These are phyloP conservation scores for Ennomos quercinarius DNA, from an alignment of 2,888 invertebrate genomes.

Conservation along the genomic window DNA sequence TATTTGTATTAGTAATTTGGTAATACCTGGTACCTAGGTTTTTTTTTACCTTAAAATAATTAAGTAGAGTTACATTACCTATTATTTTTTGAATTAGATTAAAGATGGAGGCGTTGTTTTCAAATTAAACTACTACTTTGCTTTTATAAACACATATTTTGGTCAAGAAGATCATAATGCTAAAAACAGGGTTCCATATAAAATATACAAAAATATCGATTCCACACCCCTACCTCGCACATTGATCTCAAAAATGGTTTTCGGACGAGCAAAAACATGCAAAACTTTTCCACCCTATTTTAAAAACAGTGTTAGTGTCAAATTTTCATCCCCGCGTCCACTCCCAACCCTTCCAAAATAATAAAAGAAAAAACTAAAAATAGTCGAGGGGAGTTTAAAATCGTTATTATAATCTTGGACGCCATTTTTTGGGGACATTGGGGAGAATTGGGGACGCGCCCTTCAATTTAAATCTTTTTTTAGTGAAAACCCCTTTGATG, in stretches of 20 bases:
- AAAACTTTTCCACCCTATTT: constrained; percentile 67
- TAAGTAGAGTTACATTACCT: too few species aligned
- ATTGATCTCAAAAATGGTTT: constrained; percentile 40
- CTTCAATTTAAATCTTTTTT: constrained; percentile 81
- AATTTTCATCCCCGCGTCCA: constrained; percentile 79
- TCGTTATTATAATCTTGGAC: constrained; percentile 85
- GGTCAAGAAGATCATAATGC: too few species aligned
- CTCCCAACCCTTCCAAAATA: constrained; percentile 72
- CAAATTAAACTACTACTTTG: too few species aligned
- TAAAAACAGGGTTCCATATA: neutral
- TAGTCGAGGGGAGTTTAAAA: constrained; percentile 80
- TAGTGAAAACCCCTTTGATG: constrained; percentile 83
- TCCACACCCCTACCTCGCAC: constrained; percentile 15
- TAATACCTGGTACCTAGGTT: too few species aligned
- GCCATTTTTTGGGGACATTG: constrained; percentile 62
- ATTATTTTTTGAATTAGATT: too few species aligned
- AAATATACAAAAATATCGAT: constrained; percentile 21
- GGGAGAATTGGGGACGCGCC: constrained; percentile 72
- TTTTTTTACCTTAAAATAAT: too few species aligned
- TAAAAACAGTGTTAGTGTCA: constrained; percentile 75
- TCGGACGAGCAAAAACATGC: constrained; percentile 53
- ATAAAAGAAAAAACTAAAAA: constrained; percentile 67
- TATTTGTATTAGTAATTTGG: too few species aligned
- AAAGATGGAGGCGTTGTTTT: too few species aligned
- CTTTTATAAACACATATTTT: too few species aligned